phyloP scores from a whole-genome alignment of 2,888 invertebrate genomes.

The Hydraecia micacea region DNA sequence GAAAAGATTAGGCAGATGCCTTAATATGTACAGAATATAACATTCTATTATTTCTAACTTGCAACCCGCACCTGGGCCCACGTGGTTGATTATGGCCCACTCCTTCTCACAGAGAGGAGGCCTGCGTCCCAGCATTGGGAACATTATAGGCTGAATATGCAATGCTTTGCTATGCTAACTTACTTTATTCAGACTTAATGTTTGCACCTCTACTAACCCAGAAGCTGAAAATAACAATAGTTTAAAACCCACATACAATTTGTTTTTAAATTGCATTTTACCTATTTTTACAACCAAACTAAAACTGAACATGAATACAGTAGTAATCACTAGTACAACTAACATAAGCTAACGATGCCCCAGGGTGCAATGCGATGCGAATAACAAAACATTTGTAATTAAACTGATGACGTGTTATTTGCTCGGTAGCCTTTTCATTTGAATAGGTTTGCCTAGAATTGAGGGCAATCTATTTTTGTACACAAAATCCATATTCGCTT shows the following conservation, averaged over 20 bases:
- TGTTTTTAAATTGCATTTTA: slow-evolving; percentile 11
- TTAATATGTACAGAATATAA: too few species aligned
- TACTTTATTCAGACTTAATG: background rate
- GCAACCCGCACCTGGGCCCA: too few species aligned
- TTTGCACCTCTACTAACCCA: background rate
- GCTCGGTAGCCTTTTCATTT: slow-evolving; percentile 12
- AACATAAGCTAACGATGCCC: slow-evolving; percentile 35
- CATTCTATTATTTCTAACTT: too few species aligned
- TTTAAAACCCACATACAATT: background rate
- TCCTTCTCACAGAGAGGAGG: too few species aligned
- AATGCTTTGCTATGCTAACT: background rate
- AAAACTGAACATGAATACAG: slow-evolving; percentile 24
- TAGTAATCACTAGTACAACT: slow-evolving; percentile 34
- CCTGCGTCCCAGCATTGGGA: too few species aligned
- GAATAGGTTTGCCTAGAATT: slow-evolving; percentile 14
- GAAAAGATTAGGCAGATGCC: too few species aligned
- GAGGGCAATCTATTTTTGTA: background rate
- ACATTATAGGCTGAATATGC: too few species aligned
- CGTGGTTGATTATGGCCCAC: too few species aligned
- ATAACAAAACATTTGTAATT: slow-evolving; percentile 46
- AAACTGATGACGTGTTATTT: slow-evolving; percentile 30
- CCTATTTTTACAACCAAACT: slow-evolving; percentile 9
- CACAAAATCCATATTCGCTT: background rate
- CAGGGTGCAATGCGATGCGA: slow-evolving; percentile 36
- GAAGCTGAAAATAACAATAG: background rate